phyloP scores from a whole-genome alignment of 2,113 vertebrate genomes.

The Eleginops maclovinus region DNA sequence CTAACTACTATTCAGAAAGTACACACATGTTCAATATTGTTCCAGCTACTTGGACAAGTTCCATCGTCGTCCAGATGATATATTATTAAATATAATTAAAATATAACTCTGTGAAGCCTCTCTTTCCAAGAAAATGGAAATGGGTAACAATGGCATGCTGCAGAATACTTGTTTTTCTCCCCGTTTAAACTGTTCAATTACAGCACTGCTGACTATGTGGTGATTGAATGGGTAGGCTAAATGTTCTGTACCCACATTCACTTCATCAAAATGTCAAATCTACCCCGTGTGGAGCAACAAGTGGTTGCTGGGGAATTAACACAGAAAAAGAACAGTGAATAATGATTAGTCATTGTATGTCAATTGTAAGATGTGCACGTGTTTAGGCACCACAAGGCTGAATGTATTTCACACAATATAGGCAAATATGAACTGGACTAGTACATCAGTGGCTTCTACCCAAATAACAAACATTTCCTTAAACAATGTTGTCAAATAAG shows the following conservation, averaged over 20 bases:
- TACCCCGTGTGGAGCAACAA: neutral
- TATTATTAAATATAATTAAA: neutral
- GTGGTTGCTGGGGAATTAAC: neutral
- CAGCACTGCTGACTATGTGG: neutral
- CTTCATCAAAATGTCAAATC: constrained; percentile 38
- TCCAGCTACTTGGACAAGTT: neutral
- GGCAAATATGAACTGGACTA: neutral
- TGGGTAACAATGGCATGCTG: neutral
- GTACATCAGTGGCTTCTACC: neutral
- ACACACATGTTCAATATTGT: neutral
- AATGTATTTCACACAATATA: neutral
- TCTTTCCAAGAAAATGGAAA: neutral
- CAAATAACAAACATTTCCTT: neutral
- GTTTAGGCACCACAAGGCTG: neutral
- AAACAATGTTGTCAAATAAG: neutral
- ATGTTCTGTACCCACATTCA: constrained; percentile 8
- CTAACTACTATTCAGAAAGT: neutral
- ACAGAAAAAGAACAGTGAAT: no score
- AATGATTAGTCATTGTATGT: no score
- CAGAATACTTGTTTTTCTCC: neutral
- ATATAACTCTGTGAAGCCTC: neutral
- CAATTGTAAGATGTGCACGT: neutral
- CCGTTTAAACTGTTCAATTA: constrained; percentile 4
- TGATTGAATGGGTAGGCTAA: constrained; percentile 7
- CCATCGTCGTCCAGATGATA: neutral